Evolutionary conservation across 2,797 vertebrate genomes (phyloP), one percentile per base, ranked within the genome.

Genomic region (Cercopithecus mitis): DNA sequence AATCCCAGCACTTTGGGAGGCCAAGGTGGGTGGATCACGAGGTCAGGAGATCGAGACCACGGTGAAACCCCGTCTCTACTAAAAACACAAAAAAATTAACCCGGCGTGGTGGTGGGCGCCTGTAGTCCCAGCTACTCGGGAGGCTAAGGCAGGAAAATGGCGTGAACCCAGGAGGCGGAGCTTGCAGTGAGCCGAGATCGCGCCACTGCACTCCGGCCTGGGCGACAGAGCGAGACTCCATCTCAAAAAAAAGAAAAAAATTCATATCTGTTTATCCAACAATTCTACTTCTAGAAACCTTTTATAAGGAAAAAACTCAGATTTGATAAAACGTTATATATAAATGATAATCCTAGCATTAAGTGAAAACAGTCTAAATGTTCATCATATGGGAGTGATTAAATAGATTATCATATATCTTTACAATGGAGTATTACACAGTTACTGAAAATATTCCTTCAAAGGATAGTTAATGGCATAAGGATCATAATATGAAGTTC

Each of bases 21-120:
- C 47, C 47, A 0, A 50, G 47, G 47, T 50, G 47, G 47, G 14
- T 50, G 47, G 14, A 50, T 50, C 47, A 50, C 14, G 14, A 50
- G 47, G 47, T 50, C 47, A 50, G 47, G 47, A 50, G 47, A 17
- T 50, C 47, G 14, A 50, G 47, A 50, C 14, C 47, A 50, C 1
- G 1, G 47, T 50, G 47, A 50, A 50, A 50, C 47, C 47, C 47
- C 4, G 4, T 50, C 47, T 50, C 47, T 50, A 50, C 47, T 50
- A 50, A 15, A 50, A 50, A 50, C 1, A 50, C 47, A 50, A 50
- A 50, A 50, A 50, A 50, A 50, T 17, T 50, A 50, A 0, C 47
- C 14, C 1, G 4, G 47, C 14, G 5, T 17, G 14, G 0, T 50
- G 47, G 47, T 0, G 47, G 47, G 4, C 4, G 4, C 47, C 47